A percentile compares a stretch with the other conserved stretches of the same genome.
Conservation (phyloP, 2,113 vertebrate species). For the Cheirogaleus medius region DNA sequence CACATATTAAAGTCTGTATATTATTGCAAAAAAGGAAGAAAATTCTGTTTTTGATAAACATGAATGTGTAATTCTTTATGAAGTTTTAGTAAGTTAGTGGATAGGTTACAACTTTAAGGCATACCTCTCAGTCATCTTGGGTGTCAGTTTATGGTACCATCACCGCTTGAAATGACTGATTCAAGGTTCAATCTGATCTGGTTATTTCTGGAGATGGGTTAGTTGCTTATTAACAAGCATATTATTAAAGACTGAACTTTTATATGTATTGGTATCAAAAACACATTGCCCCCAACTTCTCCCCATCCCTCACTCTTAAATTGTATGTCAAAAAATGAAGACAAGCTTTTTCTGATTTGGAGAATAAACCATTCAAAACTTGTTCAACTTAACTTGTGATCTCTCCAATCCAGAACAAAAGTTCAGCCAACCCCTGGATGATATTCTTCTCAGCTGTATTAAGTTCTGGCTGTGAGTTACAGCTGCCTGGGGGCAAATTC, state of each 20-base stretch:
- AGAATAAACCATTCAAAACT: slow-evolving; percentile 43
- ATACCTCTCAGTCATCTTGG: not conserved
- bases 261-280: slow-evolving; percentile 22
- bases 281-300: not conserved
- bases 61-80: not conserved
- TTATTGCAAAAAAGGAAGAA: not conserved
- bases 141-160: not conserved
- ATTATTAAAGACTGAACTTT: slow-evolving; percentile 6
- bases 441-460: not conserved
- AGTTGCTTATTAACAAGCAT: not conserved
- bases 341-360: not conserved
- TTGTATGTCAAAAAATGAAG: slow-evolving; percentile 24
- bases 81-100: not conserved
- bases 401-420: not conserved
- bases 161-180: not conserved
- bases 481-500: not conserved
- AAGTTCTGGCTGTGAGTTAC: not conserved
- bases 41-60: not conserved
- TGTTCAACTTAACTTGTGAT: slow-evolving; percentile 28
- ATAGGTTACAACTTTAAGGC: not conserved
- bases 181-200: not conserved
- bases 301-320: not conserved
- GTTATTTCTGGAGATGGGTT: not conserved
- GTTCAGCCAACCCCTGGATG: not conserved
- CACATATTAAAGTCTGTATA: not conserved